A percentile compares a stretch with the other conserved stretches of the same genome.
phyloP scores from a whole-genome alignment of 1,140 invertebrate species.

The Tetragnatha versicolor region DNA sequence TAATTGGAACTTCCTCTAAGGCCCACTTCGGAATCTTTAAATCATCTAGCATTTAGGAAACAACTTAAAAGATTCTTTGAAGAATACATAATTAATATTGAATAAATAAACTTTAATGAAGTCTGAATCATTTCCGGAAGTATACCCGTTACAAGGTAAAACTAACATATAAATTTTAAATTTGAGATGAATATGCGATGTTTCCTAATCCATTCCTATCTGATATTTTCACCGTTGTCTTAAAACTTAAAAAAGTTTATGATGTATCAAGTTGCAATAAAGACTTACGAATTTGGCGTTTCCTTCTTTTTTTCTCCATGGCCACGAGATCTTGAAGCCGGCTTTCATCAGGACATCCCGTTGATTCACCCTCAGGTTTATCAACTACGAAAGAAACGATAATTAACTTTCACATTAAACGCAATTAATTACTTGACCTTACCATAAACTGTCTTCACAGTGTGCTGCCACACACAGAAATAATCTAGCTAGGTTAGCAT shows the following conservation, averaged over 20 bases:
- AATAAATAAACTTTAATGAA: too few relatives aligned
- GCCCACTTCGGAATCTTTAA: neutral
- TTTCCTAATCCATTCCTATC: too few relatives aligned
- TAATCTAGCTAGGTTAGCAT: too few relatives aligned
- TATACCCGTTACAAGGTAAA: neutral
- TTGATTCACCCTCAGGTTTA: neutral
- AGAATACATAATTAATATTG: too few relatives aligned
- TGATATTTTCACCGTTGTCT: too few relatives aligned
- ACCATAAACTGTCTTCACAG: too few relatives aligned
- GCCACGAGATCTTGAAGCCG: slow-evolving; percentile 43
- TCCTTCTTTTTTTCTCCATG: slow-evolving; percentile 29
- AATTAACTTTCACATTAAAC: too few relatives aligned
- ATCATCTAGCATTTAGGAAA: neutral
- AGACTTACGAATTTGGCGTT: slow-evolving; percentile 43
- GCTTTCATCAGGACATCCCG: slow-evolving; percentile 38
- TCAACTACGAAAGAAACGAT: neutral
- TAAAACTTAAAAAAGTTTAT: too few relatives aligned
- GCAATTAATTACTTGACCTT: too few relatives aligned
- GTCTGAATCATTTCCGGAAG: neutral
- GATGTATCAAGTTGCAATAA: too few relatives aligned
- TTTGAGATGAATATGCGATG: too few relatives aligned
- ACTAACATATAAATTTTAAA: neutral
- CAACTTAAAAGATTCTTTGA: neutral
- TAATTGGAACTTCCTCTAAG: slow-evolving; percentile 12
- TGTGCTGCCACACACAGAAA: too few relatives aligned